Evolutionary conservation across 2,888 invertebrate species (phyloP).

Genomic region (Patella pellucida): DNA sequence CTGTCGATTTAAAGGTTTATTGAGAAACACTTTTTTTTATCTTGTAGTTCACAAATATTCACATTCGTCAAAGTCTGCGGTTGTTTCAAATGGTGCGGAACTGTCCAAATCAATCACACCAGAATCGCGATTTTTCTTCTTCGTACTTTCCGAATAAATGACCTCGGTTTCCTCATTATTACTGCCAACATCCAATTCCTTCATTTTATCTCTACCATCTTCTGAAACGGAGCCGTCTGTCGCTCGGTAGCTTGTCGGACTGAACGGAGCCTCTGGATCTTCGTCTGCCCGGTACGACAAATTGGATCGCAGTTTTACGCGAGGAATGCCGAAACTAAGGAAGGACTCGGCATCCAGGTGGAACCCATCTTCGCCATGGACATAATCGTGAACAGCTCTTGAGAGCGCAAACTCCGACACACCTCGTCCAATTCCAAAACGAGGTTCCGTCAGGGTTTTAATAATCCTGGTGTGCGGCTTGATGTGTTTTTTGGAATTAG

Average conservation of each 20-base stretch:
- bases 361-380: conserved; percentile 10
- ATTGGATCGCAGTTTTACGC: conserved; percentile 19
- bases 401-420: conserved; percentile 19
- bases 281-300: conserved; percentile 13
- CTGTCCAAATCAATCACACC: too few species aligned
- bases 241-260: neutral
- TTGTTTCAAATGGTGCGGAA: too few species aligned
- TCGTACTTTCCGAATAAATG: neutral
- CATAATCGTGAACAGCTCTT: conserved; percentile 22
- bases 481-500: conserved; percentile 15
- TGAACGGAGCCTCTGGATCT: neutral
- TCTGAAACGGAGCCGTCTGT: neutral
- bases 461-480: conserved; percentile 7
- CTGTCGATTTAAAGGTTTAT: too few species aligned
- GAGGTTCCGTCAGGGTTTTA: conserved; percentile 16
- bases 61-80: too few species aligned
- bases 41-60: too few species aligned
- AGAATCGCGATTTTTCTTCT: neutral
- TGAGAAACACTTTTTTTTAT: too few species aligned
- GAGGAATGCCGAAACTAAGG: conserved; percentile 21
- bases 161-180: neutral
- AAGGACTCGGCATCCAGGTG: conserved; percentile 16
- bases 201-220: neutral
- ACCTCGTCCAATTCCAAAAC: conserved; percentile 9
- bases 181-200: too few species aligned